These are phyloP conservation scores for Achatina immaculata DNA, from an alignment of 1,140 invertebrate genomes.

Conservation along the genomic window DNA sequence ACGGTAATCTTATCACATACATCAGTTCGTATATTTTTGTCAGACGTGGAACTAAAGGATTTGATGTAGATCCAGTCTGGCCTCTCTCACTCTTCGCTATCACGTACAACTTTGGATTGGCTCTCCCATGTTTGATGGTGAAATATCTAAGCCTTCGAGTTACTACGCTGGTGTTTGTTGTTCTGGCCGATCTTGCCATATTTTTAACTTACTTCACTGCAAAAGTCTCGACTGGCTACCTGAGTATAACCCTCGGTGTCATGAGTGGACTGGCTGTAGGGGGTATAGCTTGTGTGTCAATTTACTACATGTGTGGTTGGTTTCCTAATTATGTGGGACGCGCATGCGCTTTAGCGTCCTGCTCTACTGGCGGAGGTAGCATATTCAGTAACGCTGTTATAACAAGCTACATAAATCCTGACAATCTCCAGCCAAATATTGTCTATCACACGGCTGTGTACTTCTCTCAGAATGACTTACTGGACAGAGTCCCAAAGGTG, in stretches of 20 bases:
- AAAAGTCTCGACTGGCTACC: neutral
- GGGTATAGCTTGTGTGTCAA: neutral
- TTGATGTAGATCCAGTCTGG: neutral
- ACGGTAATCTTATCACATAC: neutral
- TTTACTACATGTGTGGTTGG: constrained; percentile 1
- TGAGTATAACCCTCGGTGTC: neutral
- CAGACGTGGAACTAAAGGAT: neutral
- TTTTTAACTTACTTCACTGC: neutral
- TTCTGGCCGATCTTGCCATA: neutral
- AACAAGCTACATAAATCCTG: neutral
- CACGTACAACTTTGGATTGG: neutral
- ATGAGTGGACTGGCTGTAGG: neutral
- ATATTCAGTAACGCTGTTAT: neutral
- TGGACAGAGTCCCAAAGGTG: neutral
- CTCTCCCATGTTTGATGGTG: neutral
- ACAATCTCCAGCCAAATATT: neutral
- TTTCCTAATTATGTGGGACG: neutral
- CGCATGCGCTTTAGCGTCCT: neutral
- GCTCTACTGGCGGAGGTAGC: neutral
- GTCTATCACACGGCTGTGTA: neutral
- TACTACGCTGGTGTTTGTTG: neutral
- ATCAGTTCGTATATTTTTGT: neutral
- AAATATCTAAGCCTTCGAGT: neutral
- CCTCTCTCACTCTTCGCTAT: neutral
- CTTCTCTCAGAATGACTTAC: neutral